Base-by-base conservation (phyloP, 2,797 vertebrate species). In the Enteromius unitaeniatus region DNA sequence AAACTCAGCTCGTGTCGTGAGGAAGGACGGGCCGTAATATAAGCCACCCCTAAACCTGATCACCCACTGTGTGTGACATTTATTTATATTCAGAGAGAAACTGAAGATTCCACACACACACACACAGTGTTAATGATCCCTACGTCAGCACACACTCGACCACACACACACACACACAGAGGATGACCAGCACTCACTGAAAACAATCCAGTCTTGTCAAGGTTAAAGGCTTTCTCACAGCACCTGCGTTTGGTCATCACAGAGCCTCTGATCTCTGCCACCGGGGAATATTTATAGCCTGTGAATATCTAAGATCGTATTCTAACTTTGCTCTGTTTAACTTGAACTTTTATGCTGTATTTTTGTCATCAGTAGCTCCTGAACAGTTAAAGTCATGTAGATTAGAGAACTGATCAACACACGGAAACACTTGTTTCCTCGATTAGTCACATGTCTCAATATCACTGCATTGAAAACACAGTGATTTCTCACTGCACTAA, bases 221-320 rank as follows among this genome's bases (percentile, higher is more conserved):
- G 86, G 88, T 87, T 91, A 78, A 89, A 87, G 34, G 14, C 42
- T 31, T 42, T 51, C 85, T 76, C 45, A 23, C 31, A 79, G 89
- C 93, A 94, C 93, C 93, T 93, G 93, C 83, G 83, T 77, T 87
- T 79, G 85, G 78, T 87, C 86, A 86, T 85, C 88, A 87, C 77
- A 37, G 69, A 51, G 88, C 89, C 90, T 85, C 88, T 91, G 92
- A 89, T 90, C 90, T 93, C 90, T 91, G 69, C 78, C 88, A 88
- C 86, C 88, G 91, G 78, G 40, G 15, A 19, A 40, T 68, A 40
- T 68, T 68, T 53, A 68, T 79, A 79, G 28, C 19, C 19, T 23
- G 51, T 23, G 73, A 55, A 75, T 37, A 37, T 55, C 31, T 55
- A 47, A 65, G 42, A 67, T n/a, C 45, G 3, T 49, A 34, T 79